Evolutionary conservation across 2,113 vertebrate genomes (phyloP).

Genomic region (Epinephelus moara): DNA sequence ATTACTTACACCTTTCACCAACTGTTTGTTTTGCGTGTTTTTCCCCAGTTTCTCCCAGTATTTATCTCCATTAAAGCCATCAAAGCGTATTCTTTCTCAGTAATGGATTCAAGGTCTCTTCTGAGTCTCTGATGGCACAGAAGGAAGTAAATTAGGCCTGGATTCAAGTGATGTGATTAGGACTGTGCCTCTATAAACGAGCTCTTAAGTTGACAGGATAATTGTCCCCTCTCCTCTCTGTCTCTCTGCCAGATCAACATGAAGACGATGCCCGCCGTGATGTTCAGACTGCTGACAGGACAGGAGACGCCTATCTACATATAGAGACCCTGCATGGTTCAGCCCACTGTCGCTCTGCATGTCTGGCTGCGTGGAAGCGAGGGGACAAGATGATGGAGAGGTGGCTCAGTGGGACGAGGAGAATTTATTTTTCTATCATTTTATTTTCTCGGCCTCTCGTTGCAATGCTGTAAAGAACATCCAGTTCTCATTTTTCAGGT

Average conservation of each 20-base stretch:
- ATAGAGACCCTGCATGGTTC: slow-evolving; percentile 75
- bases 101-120: slow-evolving; percentile 26
- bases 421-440: slow-evolving; percentile 81
- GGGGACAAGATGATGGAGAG: slow-evolving; percentile 35
- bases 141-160: slow-evolving; percentile 24
- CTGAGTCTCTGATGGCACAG: slow-evolving; percentile 8
- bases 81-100: slow-evolving; percentile 26
- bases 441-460: slow-evolving; percentile 68
- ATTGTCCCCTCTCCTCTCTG: slow-evolving; percentile 31
- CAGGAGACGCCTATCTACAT: slow-evolving; percentile 98
- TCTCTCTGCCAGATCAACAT: slow-evolving; percentile 92
- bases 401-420: slow-evolving; percentile 57
- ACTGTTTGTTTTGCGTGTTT: slow-evolving; percentile 5
- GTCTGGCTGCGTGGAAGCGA: slow-evolving; percentile 31
- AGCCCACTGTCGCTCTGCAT: slow-evolving; percentile 57
- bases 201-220: slow-evolving; percentile 26
- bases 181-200: slow-evolving; percentile 4
- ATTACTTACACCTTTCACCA: not conserved
- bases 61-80: slow-evolving; percentile 8
- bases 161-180: slow-evolving; percentile 31
- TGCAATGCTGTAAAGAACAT: slow-evolving; percentile 75
- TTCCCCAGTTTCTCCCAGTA: not conserved
- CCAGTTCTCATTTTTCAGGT: slow-evolving; percentile 79
- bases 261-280: slow-evolving; percentile 99
- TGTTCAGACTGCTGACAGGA: slow-evolving; percentile 97